phyloP scores from a whole-genome alignment of 2,888 invertebrate species.

The Lithophane semibrunnea region DNA sequence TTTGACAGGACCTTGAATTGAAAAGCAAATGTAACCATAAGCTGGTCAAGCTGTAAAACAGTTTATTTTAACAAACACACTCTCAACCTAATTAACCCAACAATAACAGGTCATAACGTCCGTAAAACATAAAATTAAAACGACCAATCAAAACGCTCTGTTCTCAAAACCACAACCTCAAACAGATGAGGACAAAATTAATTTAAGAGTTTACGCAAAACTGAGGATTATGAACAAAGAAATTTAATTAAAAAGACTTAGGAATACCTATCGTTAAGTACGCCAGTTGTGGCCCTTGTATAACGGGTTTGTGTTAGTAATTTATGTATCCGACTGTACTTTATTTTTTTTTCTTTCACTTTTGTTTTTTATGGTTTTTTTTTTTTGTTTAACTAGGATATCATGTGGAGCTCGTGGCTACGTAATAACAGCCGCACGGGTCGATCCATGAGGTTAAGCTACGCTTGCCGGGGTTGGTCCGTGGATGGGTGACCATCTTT shows the following conservation, averaged over 20 bases:
- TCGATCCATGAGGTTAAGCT: too few relatives aligned
- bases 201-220: constrained; percentile 48
- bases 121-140: constrained; percentile 25
- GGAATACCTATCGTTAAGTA: constrained; percentile 47
- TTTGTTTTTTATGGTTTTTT: not conserved
- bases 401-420: too few relatives aligned
- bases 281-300: constrained; percentile 32
- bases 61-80: not conserved
- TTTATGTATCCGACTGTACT: constrained; percentile 45
- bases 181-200: constrained; percentile 55
- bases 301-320: constrained; percentile 32
- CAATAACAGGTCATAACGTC: not conserved
- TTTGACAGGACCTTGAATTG: not conserved
- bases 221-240: constrained; percentile 64
- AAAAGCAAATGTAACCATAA: not conserved
- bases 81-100: constrained; percentile 21
- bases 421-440: too few relatives aligned
- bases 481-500: too few relatives aligned
- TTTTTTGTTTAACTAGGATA: too few relatives aligned
- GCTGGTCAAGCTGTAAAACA: not conserved
- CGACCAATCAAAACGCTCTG: constrained; percentile 33
- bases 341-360: constrained; percentile 3
- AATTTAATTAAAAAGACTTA: constrained; percentile 73
- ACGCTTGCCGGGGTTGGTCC: too few relatives aligned
- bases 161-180: constrained; percentile 24